These are phyloP conservation scores for Phalanger gymnotis DNA, from an alignment of 2,797 vertebrate genomes.

Conservation along the genomic window DNA sequence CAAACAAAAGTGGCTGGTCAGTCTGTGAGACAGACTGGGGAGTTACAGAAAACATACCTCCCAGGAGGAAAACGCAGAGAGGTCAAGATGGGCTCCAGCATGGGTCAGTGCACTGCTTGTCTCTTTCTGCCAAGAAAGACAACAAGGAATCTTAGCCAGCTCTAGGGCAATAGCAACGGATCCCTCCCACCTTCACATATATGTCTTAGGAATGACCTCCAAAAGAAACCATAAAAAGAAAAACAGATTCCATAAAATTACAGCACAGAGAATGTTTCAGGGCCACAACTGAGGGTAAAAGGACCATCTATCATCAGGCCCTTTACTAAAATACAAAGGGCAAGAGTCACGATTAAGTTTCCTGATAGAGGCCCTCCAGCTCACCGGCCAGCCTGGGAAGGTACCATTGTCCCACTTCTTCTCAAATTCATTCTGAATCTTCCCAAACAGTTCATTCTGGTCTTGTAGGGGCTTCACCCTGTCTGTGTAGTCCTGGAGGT, in stretches of 20 bases:
- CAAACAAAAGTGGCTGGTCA: not conserved
- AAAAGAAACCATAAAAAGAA: not conserved
- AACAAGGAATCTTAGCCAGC: not conserved
- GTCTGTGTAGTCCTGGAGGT: slow-evolving; percentile 97
- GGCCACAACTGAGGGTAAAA: not conserved
- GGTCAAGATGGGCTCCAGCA: slow-evolving; percentile 96
- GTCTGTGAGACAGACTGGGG: not conserved
- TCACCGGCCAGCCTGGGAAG: slow-evolving; percentile 98
- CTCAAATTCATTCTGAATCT: slow-evolving; percentile 96
- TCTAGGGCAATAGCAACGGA: slow-evolving; percentile 17
- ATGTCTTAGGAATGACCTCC: slow-evolving; percentile 17
- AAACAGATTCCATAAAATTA: not conserved
- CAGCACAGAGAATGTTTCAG: not conserved
- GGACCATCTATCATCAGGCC: not conserved
- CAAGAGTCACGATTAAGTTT: not conserved
- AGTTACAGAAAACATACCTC: slow-evolving; percentile 87
- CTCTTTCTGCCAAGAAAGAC: slow-evolving; percentile 91
- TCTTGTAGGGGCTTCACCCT: slow-evolving; percentile 96
- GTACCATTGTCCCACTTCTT: slow-evolving; percentile 98
- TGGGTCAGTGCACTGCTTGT: slow-evolving; percentile 97
- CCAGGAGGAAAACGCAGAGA: slow-evolving; percentile 99
- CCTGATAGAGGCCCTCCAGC: slow-evolving; percentile 63
- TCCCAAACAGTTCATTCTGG: slow-evolving; percentile 98
- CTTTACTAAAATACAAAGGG: not conserved
- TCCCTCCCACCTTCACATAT: not conserved